A percentile compares a stretch with the other conserved stretches of the same genome.
phyloP scores from a whole-genome alignment of 2,888 invertebrate genomes.

The Tenthredo distinguenda region DNA sequence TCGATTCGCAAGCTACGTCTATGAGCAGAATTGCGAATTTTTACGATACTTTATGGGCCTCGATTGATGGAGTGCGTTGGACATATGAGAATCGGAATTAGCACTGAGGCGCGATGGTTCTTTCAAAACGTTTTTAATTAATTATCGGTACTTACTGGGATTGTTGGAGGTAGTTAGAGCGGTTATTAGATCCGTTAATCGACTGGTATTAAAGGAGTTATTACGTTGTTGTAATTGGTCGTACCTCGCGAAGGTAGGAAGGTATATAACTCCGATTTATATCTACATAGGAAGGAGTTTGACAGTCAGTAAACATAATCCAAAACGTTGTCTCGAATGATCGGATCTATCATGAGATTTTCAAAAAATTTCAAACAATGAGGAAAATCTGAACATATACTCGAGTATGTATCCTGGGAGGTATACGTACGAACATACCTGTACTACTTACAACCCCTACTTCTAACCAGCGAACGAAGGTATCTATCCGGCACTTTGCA shows the following conservation, averaged over 20 bases:
- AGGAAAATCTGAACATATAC: background rate
- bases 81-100: background rate
- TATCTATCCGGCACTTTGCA: conserved; percentile 68
- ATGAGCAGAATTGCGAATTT: background rate
- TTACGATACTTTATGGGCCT: background rate
- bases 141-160: background rate
- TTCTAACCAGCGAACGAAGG: background rate
- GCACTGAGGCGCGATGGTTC: background rate
- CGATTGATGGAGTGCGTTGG: background rate
- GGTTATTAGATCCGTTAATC: conserved; percentile 19
- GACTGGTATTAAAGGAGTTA: background rate
- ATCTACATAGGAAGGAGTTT: background rate
- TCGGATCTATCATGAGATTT: background rate
- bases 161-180: background rate
- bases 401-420: background rate
- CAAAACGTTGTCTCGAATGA: background rate
- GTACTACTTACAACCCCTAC: background rate
- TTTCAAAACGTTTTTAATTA: background rate
- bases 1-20: background rate
- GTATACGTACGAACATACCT: background rate
- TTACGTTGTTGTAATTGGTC: conserved; percentile 5
- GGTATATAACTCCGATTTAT: background rate
- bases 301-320: background rate
- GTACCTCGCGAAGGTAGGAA: background rate
- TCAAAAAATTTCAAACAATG: background rate